phyloP scores from a whole-genome alignment of 2,113 vertebrate genomes.

The Bambusicola thoracicus region DNA sequence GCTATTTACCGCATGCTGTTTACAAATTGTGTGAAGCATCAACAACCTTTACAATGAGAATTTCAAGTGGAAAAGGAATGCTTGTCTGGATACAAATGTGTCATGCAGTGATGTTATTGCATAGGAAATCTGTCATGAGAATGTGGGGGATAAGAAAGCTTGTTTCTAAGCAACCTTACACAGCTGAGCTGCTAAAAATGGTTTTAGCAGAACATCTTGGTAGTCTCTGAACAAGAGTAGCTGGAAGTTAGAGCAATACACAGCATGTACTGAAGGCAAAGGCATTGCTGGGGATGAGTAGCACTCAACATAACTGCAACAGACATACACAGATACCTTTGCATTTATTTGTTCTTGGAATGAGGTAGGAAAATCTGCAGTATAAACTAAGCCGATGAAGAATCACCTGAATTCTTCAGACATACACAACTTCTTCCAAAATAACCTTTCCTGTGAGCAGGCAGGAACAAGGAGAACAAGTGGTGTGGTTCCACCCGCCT shows the following conservation, averaged over 20 bases:
- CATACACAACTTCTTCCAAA: background rate
- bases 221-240: background rate
- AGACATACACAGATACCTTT: background rate
- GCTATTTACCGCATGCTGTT: slow-evolving; percentile 48
- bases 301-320: background rate
- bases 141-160: slow-evolving; percentile 32
- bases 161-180: slow-evolving; percentile 72
- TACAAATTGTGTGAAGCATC: slow-evolving; percentile 8
- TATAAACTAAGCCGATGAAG: background rate
- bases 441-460: background rate
- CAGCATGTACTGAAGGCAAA: background rate
- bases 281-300: background rate
- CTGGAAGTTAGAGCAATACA: background rate
- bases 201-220: slow-evolving; percentile 41
- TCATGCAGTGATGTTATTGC: slow-evolving; percentile 56
- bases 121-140: slow-evolving; percentile 65
- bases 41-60: slow-evolving; percentile 46
- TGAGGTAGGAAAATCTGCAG: background rate
- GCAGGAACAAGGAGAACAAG: background rate
- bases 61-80: slow-evolving; percentile 51
- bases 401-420: background rate
- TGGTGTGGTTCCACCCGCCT: background rate
- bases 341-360: background rate
- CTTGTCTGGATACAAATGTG: slow-evolving; percentile 49
- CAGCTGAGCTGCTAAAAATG: slow-evolving; percentile 59